Evolutionary conservation across 2,888 invertebrate species (phyloP).

Genomic region (Altica lythri): DNA sequence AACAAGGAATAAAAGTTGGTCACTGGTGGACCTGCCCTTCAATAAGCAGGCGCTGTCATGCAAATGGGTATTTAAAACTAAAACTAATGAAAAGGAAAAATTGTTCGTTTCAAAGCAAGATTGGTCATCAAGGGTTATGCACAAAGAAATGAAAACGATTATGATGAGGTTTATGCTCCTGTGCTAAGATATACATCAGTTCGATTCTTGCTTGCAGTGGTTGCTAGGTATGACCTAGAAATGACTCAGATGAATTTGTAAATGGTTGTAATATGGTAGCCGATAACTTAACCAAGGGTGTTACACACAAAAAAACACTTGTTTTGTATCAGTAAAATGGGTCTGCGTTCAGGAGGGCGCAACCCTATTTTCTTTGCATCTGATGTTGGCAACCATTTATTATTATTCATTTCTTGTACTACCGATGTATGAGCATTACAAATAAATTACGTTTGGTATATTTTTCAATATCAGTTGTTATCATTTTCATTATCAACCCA

Average conservation of each 20-base stretch:
- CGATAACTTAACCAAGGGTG: no score
- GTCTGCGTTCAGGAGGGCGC: no score
- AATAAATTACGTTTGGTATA: no score
- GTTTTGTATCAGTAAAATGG: no score
- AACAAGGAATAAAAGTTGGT: conserved; percentile 8
- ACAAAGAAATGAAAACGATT: conserved; percentile 12
- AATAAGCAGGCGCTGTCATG: background rate
- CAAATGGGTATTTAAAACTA: conserved; percentile 14
- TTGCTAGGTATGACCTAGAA: background rate
- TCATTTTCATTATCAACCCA: no score
- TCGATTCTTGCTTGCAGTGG: conserved; percentile 1
- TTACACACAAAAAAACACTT: no score
- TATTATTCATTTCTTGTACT: no score
- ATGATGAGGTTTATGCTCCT: conserved; percentile 11
- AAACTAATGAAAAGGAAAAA: conserved; percentile 4
- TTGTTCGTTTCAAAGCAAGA: conserved; percentile 14
- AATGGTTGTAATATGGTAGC: no score
- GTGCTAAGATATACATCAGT: conserved; percentile 17
- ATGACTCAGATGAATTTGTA: conserved; percentile 9
- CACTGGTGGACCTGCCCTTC: background rate
- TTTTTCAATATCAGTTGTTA: no score
- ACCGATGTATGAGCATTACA: no score
- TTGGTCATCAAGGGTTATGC: conserved; percentile 7
- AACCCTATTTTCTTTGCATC: no score
- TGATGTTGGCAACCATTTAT: no score